Evolutionary conservation across 53 echinoderm and acorn worm species (phyloP), one percentile per base, ranked within the genome.

Genomic region (Stichopus horrens): DNA sequence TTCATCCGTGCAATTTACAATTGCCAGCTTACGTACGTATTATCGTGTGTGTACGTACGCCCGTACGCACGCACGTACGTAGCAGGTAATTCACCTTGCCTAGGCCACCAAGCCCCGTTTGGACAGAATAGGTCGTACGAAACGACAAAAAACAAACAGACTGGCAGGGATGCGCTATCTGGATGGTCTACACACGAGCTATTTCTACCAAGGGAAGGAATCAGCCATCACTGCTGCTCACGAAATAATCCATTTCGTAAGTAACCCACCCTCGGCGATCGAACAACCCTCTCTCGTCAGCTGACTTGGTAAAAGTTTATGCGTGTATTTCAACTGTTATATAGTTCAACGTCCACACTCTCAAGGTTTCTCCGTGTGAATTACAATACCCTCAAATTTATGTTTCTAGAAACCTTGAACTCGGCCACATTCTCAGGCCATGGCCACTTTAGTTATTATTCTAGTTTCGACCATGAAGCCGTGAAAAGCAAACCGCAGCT

Each of bases 361-460:
- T 81, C 81, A 81, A 81, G 81, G 81, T 81, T 81, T 56, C 81
- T 81, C 57, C 21, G 57, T 55, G 81, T 81, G 81, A 55, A 81
- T 56, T 81, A 81, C 58, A 81, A 55, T 56, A 81, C 81, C 56
- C 81, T 58, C 56, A 81, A 71, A n/a, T 81, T 81, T 81, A 81
- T 81, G 81, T 81, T 81, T 22, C 13, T 7, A 81, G 57, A 58
- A 81, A 81, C 81, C 81, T 81, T 81, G 81, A 81, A 81, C 81
- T 81, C 81, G 56, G 81, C 7, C 81, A 81, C 81, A 81, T 81
- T 81, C 81, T 81, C 81, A 81, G 81, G 81, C 81, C 81, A 81
- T 58, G 81, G 81, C 57, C 81, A 81, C 58, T 21, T 57, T 13
- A 7, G 81, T 81, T 81, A 81, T 81, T 81, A 81, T 81, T 81